A percentile compares a stretch with the other conserved stretches of the same genome.
Conservation (phyloP, 2,888 invertebrate genomes). For the Microctonus brassicae region DNA sequence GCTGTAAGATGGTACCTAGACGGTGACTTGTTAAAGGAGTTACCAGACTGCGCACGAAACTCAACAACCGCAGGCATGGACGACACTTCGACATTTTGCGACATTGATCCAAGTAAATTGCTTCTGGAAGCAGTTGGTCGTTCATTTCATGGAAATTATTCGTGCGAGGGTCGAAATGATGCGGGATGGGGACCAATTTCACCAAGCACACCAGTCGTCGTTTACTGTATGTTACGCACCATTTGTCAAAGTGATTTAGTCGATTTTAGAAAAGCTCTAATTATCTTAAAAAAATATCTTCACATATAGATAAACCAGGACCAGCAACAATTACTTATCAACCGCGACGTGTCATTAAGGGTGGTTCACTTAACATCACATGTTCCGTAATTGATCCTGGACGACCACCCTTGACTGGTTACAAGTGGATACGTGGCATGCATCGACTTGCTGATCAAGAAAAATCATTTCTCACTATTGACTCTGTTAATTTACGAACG, state of each 20-base stretch:
- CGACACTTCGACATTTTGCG: conserved; percentile 76
- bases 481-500: conserved; percentile 86
- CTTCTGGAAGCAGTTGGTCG: conserved; percentile 88
- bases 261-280: neutral
- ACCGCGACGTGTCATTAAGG: conserved; percentile 85
- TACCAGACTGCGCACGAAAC: conserved; percentile 83
- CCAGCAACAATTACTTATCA: conserved; percentile 83
- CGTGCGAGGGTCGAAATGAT: conserved; percentile 89
- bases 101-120: conserved; percentile 88
- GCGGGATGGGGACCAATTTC: conserved; percentile 91
- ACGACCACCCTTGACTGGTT: conserved; percentile 81
- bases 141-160: conserved; percentile 93
- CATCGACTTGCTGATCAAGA: conserved; percentile 82
- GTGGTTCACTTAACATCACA: conserved; percentile 83
- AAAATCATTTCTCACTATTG: conserved; percentile 83
- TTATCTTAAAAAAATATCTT: neutral
- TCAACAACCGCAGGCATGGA: conserved; percentile 46
- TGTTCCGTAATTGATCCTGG: conserved; percentile 89
- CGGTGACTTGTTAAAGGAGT: conserved; percentile 84
- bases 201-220: conserved; percentile 82
- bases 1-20: conserved; percentile 91
- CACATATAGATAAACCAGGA: conserved; percentile 82
- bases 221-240: conserved; percentile 79
- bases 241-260: neutral
- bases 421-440: conserved; percentile 85